Conservation (phyloP, 92 coral and sea anemone genomes). For the Paramuricea clavata region DNA sequence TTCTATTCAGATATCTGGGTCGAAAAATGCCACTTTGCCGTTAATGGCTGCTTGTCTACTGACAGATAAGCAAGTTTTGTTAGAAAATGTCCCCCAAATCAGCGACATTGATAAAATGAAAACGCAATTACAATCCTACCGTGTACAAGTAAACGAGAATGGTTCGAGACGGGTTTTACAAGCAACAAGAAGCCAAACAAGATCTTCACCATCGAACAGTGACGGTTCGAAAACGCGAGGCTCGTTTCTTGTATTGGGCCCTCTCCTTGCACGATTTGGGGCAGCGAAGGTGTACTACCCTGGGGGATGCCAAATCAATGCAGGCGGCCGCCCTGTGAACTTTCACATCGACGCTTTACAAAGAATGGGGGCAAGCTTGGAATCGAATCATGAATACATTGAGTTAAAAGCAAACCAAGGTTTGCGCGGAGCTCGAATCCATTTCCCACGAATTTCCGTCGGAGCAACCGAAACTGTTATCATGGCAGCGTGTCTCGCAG, state of each 20-base stretch:
- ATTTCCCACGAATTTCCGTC: constrained; percentile 45
- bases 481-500: constrained; percentile 72
- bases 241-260: constrained; percentile 45
- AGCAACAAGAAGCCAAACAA: constrained; percentile 4
- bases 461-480: constrained; percentile 71
- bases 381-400: neutral
- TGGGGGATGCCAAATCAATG: constrained; percentile 57
- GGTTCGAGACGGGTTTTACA: constrained; percentile 7
- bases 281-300: constrained; percentile 41
- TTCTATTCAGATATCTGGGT: constrained; percentile 52
- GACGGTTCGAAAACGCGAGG: constrained; percentile 41
- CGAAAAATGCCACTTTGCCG: constrained; percentile 65
- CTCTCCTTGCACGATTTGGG: constrained; percentile 57
- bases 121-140: constrained; percentile 31
- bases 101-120: constrained; percentile 60
- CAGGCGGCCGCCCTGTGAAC: constrained; percentile 46
- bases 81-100: constrained; percentile 50
- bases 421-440: constrained; percentile 43
- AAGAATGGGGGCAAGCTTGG: constrained; percentile 57
- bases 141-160: constrained; percentile 46
- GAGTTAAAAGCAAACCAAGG: neutral
- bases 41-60: constrained; percentile 65
- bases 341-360: constrained; percentile 43
- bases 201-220: constrained; percentile 4
- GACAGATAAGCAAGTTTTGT: constrained; percentile 21